Percentiles rank a stretch among this genome's conserved stretches.
Evolutionary conservation across 2,113 vertebrate genomes (phyloP).

Genomic region (human): DNA sequence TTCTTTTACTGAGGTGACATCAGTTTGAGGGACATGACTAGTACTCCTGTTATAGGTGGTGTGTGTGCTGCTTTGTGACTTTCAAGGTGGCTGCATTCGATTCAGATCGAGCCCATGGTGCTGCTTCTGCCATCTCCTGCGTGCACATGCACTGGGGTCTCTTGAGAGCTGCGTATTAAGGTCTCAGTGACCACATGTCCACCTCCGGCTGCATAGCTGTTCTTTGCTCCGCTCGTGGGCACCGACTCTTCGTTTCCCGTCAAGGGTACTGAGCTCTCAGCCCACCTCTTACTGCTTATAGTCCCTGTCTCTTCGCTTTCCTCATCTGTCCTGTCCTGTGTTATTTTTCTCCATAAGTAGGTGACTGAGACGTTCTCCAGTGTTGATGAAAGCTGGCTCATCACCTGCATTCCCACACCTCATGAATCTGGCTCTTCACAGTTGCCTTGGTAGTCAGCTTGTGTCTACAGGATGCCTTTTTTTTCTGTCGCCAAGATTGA

Average conservation of each 20-base stretch:
- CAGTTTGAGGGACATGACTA: not conserved
- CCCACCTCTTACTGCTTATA: no score
- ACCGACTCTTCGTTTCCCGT: not conserved
- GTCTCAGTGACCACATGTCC: not conserved
- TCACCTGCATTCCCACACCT: no score
- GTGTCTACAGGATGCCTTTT: not conserved
- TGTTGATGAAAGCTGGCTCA: not conserved
- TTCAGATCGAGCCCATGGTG: no score
- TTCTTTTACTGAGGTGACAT: not conserved
- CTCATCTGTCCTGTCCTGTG: not conserved
- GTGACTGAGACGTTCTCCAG: no score
- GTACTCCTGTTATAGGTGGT: not conserved
- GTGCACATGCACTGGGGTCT: rapidly evolving
- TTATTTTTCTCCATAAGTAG: not conserved
- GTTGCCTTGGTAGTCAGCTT: not conserved
- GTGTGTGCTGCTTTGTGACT: not conserved
- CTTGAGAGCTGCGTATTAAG: not conserved
- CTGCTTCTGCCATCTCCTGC: not conserved
- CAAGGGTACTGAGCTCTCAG: not conserved
- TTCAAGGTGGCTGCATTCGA: not conserved
- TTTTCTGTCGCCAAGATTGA: not conserved
- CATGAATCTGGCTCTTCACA: not conserved
- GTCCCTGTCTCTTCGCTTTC: no score
- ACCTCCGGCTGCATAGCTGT: not conserved
- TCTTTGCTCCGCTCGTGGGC: not conserved